Conservation (phyloP, 2,113 vertebrate genomes). For the Thinocorus orbignyianus region DNA sequence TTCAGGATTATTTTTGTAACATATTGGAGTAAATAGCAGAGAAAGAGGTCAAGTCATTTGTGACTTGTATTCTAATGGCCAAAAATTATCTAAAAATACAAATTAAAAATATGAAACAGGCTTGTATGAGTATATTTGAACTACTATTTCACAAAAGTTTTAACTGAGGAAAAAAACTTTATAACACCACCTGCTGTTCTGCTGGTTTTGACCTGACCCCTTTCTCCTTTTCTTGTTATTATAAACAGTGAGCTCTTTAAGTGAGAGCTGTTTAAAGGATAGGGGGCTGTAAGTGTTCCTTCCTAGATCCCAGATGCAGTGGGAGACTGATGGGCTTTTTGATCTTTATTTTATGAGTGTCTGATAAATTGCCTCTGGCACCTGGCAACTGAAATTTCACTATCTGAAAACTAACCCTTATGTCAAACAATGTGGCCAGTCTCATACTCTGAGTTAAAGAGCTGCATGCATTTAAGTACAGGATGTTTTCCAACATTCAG, state of each 20-base stretch:
- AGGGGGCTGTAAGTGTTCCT: conserved; percentile 77
- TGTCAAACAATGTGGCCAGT: conserved; percentile 80
- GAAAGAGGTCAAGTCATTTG: conserved; percentile 12
- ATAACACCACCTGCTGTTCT: conserved; percentile 83
- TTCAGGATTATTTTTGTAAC: conserved; percentile 41
- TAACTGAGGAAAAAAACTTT: conserved; percentile 57
- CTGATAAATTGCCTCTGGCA: conserved; percentile 83
- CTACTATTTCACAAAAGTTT: conserved; percentile 63
- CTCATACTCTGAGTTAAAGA: conserved; percentile 58
- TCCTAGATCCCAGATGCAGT: conserved; percentile 82
- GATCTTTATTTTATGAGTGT: conserved; percentile 84
- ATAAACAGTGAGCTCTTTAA: conserved; percentile 90
- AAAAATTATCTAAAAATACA: conserved; percentile 56
- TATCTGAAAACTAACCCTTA: conserved; percentile 80
- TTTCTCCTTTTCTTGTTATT: conserved; percentile 85
- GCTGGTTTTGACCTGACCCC: conserved; percentile 82
- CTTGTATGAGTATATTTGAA: conserved; percentile 18
- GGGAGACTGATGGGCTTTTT: conserved; percentile 78
- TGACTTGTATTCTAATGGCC: conserved; percentile 18
- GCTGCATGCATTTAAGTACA: conserved; percentile 44
- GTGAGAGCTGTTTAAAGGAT: conserved; percentile 85
- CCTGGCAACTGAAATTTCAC: conserved; percentile 84
- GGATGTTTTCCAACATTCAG: conserved; percentile 63
- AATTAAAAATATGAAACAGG: conserved; percentile 49
- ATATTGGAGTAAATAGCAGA: conserved; percentile 11